Conservation (phyloP, 2,113 vertebrate genomes). For the Hydrolagus affinis region DNA sequence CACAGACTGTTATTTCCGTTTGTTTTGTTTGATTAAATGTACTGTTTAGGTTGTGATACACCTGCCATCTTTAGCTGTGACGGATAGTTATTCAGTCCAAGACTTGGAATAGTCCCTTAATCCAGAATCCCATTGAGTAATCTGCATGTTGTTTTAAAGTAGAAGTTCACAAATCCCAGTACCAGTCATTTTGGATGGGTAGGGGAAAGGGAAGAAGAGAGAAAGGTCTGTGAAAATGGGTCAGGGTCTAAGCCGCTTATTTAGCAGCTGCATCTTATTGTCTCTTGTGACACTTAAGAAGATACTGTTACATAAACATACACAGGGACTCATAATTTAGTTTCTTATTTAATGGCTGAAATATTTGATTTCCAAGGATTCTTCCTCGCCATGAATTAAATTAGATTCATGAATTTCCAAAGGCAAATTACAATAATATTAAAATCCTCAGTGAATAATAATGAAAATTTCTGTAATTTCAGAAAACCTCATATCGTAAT, state of each 20-base stretch:
- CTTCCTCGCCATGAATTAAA: not conserved
- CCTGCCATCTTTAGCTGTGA: too few species aligned
- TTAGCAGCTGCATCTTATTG: not conserved
- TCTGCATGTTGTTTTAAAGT: not conserved
- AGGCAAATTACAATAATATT: not conserved
- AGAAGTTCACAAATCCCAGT: not conserved
- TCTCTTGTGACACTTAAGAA: not conserved
- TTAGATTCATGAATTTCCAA: not conserved
- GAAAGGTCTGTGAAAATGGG: not conserved
- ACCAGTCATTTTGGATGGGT: not conserved
- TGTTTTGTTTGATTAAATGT: too few species aligned
- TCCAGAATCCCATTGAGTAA: too few species aligned
- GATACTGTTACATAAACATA: not conserved
- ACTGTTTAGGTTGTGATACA: too few species aligned
- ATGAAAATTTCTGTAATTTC: not conserved
- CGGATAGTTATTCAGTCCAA: too few species aligned
- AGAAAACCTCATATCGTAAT: not conserved
- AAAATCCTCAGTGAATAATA: not conserved
- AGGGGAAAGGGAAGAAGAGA: too few species aligned
- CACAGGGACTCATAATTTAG: not conserved
- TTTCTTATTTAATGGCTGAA: not conserved
- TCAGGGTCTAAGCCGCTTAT: not conserved
- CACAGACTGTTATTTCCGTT: too few species aligned
- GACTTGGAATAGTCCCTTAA: too few species aligned
- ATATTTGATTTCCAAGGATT: not conserved